A percentile compares a stretch with the other conserved stretches of the same genome.
These are phyloP conservation scores for Amazona guildingii DNA, from an alignment of 2,113 vertebrate genomes.

Conservation along the genomic window DNA sequence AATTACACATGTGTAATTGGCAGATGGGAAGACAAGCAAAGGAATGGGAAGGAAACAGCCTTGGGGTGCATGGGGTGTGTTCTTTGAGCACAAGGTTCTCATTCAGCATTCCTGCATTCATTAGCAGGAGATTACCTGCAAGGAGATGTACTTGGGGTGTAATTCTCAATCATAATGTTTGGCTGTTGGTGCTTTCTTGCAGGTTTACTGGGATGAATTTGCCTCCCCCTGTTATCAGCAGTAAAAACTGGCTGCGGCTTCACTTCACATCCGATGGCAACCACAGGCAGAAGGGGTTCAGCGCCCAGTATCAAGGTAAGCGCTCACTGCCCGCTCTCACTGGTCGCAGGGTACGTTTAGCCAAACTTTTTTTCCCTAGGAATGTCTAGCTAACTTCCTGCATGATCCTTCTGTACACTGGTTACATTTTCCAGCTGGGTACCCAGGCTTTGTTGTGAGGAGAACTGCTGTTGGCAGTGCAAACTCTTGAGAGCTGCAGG, in stretches of 20 bases:
- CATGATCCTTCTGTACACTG: background rate
- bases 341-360: accelerated
- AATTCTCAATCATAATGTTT: accelerated
- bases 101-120: accelerated
- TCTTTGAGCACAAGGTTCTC: accelerated
- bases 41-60: accelerated
- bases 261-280: conserved; percentile 96
- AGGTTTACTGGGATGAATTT: conserved; percentile 96
- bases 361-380: background rate
- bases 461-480: background rate
- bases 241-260: conserved; percentile 96
- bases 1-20: accelerated
- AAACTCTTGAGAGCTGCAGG: background rate
- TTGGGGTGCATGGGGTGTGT: accelerated
- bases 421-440: background rate
- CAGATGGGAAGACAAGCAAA: background rate
- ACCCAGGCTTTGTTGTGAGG: accelerated
- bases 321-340: accelerated
- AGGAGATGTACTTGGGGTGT: background rate
- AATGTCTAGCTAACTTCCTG: background rate
- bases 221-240: conserved; percentile 96
- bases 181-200: background rate
- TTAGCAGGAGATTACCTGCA: background rate
- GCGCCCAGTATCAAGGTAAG: conserved; percentile 96
- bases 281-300: conserved; percentile 95